Percentiles rank a stretch among this genome's conserved stretches.
Conservation (phyloP, 2,113 vertebrate genomes). For the Oncorhynchus nerka region DNA sequence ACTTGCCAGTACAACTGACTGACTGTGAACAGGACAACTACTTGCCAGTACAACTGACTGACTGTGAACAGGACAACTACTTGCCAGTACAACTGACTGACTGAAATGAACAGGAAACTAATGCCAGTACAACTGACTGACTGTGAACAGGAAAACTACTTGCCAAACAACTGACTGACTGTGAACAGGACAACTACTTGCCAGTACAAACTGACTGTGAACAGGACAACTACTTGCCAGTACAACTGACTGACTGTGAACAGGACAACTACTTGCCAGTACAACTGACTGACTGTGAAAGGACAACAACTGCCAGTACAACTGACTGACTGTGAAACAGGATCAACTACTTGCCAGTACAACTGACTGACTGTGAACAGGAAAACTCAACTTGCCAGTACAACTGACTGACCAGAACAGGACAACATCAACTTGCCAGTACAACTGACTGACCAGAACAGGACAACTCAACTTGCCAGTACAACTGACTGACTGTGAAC, state of each 20-base stretch:
- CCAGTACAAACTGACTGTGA: neutral
- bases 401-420: neutral
- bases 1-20: neutral
- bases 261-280: neutral
- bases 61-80: neutral
- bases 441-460: neutral
- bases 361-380: neutral
- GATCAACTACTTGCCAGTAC: neutral
- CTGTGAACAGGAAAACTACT: neutral
- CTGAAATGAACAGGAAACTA: neutral
- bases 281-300: neutral
- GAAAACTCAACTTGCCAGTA: neutral
- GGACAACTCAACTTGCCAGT: neutral
- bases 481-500: neutral
- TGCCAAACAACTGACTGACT: neutral
- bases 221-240: neutral
- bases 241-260: neutral
- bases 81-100: neutral
- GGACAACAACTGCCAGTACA: neutral
- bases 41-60: neutral
- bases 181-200: neutral
- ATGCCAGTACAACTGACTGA: neutral
- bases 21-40: neutral
- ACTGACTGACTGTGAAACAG: neutral
- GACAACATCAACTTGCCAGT: neutral